Evolutionary conservation across 37 sponge, comb jelly and placozoan genomes (phyloP).

Genomic region (Agelas oroides): DNA sequence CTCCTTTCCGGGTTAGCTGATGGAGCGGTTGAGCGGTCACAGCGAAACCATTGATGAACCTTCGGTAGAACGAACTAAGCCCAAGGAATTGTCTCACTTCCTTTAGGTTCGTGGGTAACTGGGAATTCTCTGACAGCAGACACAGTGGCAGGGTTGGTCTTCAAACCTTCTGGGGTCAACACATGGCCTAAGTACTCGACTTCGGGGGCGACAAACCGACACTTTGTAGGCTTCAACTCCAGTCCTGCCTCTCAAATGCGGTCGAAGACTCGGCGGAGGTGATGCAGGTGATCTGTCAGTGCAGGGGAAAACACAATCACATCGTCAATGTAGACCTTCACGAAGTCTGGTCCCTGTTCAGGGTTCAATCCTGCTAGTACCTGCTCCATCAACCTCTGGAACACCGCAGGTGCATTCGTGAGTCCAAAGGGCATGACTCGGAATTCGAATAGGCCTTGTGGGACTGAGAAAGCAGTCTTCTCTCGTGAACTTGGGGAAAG

Average conservation of each 20-base stretch:
- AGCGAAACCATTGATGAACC: no score
- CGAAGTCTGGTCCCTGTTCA: conserved; percentile 28
- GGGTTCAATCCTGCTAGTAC: no score
- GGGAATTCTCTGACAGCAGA: background rate
- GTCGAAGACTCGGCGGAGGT: conserved; percentile 17
- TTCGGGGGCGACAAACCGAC: conserved; percentile 12
- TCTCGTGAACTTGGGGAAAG: conserved; percentile 21
- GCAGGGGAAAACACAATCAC: background rate
- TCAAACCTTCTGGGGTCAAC: background rate
- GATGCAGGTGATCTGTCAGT: conserved; percentile 30
- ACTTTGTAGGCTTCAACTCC: conserved; percentile 51
- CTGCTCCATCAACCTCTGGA: no score
- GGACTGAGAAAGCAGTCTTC: conserved; percentile 20
- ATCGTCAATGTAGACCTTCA: background rate
- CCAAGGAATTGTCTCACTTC: background rate
- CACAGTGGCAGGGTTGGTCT: background rate
- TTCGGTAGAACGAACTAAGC: background rate
- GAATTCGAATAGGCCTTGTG: conserved; percentile 16
- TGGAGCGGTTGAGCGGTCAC: no score
- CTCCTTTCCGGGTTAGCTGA: no score
- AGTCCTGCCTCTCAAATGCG: conserved; percentile 14
- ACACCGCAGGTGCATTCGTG: no score
- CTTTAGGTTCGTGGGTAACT: background rate
- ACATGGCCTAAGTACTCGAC: background rate
- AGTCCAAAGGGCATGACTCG: conserved; percentile 1